These are phyloP conservation scores for Sinocyclocheilus maitianheensis DNA, from an alignment of 2,113 vertebrate species.

Conservation along the genomic window DNA sequence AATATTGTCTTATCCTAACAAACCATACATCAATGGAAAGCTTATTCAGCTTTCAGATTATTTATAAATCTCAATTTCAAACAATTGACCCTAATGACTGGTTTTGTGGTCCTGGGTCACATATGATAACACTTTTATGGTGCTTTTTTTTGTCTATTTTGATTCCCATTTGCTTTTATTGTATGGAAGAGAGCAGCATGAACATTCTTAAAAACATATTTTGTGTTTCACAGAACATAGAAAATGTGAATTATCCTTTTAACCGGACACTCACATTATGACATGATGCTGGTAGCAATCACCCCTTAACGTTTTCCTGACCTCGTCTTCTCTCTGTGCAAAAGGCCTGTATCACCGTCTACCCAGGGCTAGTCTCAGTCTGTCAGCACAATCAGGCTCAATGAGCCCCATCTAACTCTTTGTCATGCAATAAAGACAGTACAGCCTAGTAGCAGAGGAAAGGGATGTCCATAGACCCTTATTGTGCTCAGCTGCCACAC, in stretches of 20 bases:
- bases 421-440: conserved; percentile 47
- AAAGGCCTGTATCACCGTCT: neutral
- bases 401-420: conserved; percentile 47
- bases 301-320: conserved; percentile 9
- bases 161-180: neutral
- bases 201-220: neutral
- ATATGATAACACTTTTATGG: neutral
- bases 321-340: neutral
- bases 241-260: neutral
- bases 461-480: conserved; percentile 37
- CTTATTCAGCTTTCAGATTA: no score
- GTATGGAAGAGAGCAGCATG: neutral
- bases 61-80: no score
- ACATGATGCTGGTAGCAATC: neutral
- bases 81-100: no score
- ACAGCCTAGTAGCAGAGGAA: conserved; percentile 30
- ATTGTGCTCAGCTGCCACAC: conserved; percentile 44
- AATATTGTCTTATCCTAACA: no score
- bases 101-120: no score
- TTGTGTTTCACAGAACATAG: neutral
- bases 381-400: conserved; percentile 39
- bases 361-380: conserved; percentile 27
- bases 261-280: neutral
- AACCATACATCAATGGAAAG: no score
- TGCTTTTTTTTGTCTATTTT: neutral